phyloP scores from a whole-genome alignment of 2,113 vertebrate species.

The Corythoichthys haematopterus region DNA sequence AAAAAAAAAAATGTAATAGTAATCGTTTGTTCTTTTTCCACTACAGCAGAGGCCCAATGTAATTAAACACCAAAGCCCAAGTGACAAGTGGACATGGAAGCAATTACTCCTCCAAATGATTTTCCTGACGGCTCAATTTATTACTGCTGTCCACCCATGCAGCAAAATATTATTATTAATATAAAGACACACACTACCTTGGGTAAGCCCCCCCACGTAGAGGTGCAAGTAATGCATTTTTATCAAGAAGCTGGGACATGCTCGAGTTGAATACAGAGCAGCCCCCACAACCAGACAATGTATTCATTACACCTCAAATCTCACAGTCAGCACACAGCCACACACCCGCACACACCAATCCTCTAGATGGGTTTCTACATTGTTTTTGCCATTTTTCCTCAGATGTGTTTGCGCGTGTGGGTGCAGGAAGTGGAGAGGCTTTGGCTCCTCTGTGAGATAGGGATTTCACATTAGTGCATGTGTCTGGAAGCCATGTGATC shows the following conservation, averaged over 20 bases:
- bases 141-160: background rate
- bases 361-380: background rate
- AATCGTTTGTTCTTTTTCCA: background rate
- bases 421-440: background rate
- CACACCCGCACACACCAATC: background rate
- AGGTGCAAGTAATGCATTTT: background rate
- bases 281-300: conserved; percentile 1
- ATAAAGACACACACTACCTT: background rate
- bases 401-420: background rate
- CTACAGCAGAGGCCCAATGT: background rate
- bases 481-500: conserved; percentile 19
- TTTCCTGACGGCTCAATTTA: background rate
- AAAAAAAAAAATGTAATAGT: background rate
- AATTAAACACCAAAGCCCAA: conserved; percentile 6
- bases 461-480: background rate
- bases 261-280: conserved; percentile 1
- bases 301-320: conserved; percentile 7
- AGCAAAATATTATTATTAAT: background rate
- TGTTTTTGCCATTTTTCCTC: background rate
- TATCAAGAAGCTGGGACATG: background rate
- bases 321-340: background rate
- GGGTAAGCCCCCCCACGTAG: background rate
- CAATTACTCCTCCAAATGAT: conserved; percentile 3
- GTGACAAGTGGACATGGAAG: background rate
- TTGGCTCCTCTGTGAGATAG: background rate